Base-by-base conservation (phyloP, 1,140 invertebrate genomes). In the Drosophila pachea region DNA sequence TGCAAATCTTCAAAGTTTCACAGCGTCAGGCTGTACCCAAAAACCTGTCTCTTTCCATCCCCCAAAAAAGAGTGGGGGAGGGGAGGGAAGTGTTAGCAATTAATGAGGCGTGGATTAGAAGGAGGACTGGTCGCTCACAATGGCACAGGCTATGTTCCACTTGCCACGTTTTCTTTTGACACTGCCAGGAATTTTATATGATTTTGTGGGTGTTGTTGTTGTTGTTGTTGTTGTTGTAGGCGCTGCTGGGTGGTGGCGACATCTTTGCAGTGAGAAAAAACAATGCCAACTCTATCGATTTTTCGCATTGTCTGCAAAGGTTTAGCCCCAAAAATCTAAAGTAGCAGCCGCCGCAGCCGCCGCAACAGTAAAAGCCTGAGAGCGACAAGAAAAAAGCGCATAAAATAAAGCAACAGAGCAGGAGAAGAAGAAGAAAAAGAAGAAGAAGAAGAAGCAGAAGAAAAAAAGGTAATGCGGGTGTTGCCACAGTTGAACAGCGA, bases 231-330 rank as follows among this genome's bases (percentile, higher is more conserved):
- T 7, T 22, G 8, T 12, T 43, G 36, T 14, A 22, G 16, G 12
- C 12, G 45, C 0, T 60, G 38, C n/a, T 63, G 62, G 62, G 47
- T 67, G 58, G 43, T 62, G 78, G 62, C 54, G 55, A 84, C 69
- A 78, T 72, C 69, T 70, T 84, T 66, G 58, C 47, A 64, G 47
- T 59, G 42, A 55, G 60, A 66, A 83, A 76, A 82, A 78, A 84
- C 73, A 83, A 84, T 76, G 81, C 66, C 53, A 76, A 84, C 81
- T 78, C 62, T 84, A 84, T 84, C 79, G 79, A 84, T 84, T 84
- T 83, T 84, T 84, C 79, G 81, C 81, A 79, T 74, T 84, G 81
- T 86, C 81, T 84, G 66, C 69, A 52, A 50, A 59, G 79, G 73
- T 64, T 83, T 78, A 70, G 65, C 58, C 73, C 76, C 59, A 84